Evolutionary conservation across 2,797 vertebrate genomes (phyloP).

Genomic region (Acropternis orthonyx): DNA sequence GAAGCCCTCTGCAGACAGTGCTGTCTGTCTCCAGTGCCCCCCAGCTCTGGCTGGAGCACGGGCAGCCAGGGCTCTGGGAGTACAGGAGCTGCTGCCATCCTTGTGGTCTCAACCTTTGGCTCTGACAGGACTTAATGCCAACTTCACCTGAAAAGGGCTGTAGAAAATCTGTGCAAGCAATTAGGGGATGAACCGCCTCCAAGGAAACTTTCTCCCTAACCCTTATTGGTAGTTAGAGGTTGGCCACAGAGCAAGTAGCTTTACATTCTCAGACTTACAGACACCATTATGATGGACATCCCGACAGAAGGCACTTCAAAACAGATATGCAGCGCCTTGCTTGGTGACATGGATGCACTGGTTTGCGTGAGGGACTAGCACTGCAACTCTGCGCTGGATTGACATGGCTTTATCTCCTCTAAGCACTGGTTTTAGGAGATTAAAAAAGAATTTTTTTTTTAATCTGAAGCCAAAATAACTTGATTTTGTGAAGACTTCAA

Average conservation of each 20-base stretch:
- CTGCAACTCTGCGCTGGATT: not conserved
- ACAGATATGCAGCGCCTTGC: not conserved
- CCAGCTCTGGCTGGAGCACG: not conserved
- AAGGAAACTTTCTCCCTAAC: constrained; percentile 60
- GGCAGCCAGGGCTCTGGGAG: not conserved
- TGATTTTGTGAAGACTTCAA: constrained; percentile 15
- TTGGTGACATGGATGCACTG: not conserved
- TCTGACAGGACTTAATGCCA: not conserved
- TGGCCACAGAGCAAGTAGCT: constrained; percentile 55
- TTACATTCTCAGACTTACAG: constrained; percentile 66
- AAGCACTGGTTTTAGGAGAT: not conserved
- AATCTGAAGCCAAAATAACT: constrained; percentile 26
- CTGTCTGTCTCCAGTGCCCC: not conserved
- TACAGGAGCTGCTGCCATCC: not conserved
- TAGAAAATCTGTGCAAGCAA: constrained; percentile 51
- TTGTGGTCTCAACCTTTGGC: not conserved
- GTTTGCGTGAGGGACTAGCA: not conserved
- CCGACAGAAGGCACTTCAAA: constrained; percentile 27
- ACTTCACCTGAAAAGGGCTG: not conserved
- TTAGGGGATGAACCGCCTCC: constrained; percentile 39
- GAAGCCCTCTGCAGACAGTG: not conserved
- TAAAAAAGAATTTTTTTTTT: not conserved
- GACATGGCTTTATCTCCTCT: constrained; percentile 19
- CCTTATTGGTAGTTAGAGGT: constrained; percentile 59
- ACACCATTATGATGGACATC: constrained; percentile 45